Conservation (phyloP, 2,888 invertebrate genomes). For the Heterodera filipjevi region DNA sequence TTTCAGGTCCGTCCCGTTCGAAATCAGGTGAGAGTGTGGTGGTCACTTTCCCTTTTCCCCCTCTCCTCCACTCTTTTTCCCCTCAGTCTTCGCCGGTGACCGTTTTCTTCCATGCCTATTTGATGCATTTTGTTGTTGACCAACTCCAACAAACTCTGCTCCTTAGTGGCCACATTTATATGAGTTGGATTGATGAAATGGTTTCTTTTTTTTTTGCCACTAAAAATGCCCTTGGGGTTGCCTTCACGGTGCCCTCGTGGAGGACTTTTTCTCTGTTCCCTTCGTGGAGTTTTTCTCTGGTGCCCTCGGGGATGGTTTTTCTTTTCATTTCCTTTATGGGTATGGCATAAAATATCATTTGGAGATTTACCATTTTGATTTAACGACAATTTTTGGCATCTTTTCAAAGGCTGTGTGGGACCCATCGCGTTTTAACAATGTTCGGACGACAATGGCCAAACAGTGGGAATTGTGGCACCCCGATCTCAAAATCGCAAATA, state of each 20-base stretch:
- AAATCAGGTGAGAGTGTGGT: conserved; percentile 22
- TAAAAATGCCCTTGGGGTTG: too few relatives aligned
- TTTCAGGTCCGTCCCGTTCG: conserved; percentile 37
- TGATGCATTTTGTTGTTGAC: conserved; percentile 54
- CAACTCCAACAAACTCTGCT: conserved; percentile 55
- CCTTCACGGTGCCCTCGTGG: too few relatives aligned
- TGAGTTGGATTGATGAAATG: conserved; percentile 58
- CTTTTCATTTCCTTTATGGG: too few relatives aligned
- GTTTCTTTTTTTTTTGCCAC: too few relatives aligned
- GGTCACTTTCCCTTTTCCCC: not conserved
- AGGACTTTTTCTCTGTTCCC: too few relatives aligned
- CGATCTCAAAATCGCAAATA: conserved; percentile 56
- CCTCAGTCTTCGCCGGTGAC: conserved; percentile 39
- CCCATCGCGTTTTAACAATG: conserved; percentile 54
- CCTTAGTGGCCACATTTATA: conserved; percentile 59
- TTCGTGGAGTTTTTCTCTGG: too few relatives aligned
- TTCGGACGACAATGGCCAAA: conserved; percentile 50
- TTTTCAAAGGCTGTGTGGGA: conserved; percentile 53
- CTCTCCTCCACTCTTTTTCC: not conserved
- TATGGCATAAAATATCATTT: too few relatives aligned
- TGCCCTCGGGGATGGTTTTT: too few relatives aligned
- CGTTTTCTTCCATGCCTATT: conserved; percentile 26
- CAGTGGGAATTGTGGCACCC: conserved; percentile 64
- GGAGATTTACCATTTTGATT: too few relatives aligned
- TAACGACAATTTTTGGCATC: too few relatives aligned